These are phyloP conservation scores for Crepidodera aurea DNA, from an alignment of 2,888 invertebrate genomes.

Conservation along the genomic window DNA sequence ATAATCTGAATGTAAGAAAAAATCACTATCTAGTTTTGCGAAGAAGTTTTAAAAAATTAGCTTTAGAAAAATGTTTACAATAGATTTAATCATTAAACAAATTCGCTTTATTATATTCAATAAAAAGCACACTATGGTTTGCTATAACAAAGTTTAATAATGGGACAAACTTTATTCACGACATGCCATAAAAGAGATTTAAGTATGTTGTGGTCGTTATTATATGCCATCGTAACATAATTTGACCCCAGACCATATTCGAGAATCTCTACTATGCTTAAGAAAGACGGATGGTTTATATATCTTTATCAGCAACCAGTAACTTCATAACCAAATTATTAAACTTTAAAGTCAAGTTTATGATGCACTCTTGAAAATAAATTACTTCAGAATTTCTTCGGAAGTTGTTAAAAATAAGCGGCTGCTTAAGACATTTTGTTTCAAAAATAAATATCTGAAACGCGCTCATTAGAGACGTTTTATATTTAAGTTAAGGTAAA, in stretches of 20 bases:
- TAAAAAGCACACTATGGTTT: no score
- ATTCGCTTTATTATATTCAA: no score
- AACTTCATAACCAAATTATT: conserved; percentile 15
- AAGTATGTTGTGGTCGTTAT: neutral
- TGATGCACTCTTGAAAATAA: conserved; percentile 9
- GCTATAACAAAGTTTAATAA: conserved; percentile 4
- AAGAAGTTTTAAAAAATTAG: no score
- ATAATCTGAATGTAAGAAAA: no score
- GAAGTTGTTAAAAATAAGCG: conserved; percentile 5
- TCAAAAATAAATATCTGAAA: no score
- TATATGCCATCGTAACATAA: neutral
- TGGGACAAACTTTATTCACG: neutral
- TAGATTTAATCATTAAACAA: no score
- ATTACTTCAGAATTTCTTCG: no score
- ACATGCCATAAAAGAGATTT: conserved; percentile 1
- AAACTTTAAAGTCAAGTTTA: conserved; percentile 19
- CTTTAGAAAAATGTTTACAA: no score
- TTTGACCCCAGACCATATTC: neutral
- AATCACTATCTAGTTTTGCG: no score
- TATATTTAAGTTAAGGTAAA: no score
- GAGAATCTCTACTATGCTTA: neutral
- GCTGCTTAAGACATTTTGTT: neutral
- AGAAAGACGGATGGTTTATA: conserved; percentile 6
- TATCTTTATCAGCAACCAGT: conserved; percentile 16
- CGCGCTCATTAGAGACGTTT: no score